Base-by-base conservation (phyloP, 2,797 vertebrate species). In the Diplodus sargus region DNA sequence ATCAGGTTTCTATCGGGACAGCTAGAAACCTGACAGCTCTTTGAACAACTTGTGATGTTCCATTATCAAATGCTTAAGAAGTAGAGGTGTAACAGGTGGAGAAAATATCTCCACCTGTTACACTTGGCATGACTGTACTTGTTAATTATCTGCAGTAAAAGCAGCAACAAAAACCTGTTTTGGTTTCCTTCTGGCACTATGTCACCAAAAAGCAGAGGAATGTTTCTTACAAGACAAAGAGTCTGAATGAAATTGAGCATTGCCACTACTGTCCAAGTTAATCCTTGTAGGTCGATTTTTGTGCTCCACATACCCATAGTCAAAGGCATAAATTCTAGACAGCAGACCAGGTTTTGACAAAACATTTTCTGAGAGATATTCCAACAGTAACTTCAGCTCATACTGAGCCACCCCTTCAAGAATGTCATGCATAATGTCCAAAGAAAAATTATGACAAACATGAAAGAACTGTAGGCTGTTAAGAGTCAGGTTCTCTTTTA, bases 381-480 rank as follows among this genome's bases (percentile, higher is more conserved):
- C 34, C 34, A 39, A 39, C 34, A 9, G 34, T 39, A 39, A 39
- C 34, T 39, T 39, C 34, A 59, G 1, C 51, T 78, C 54, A 59
- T 51, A 75, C 23, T 79, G 74, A 28, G 67, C 81, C 25, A 71
- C 74, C 0, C 66, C 74, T 74, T 79, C 62, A 43, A 83, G 75
- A 66, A 79, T 57, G 20, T 81, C 52, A 22, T 84, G 70, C 68
- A 80, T 82, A 4, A 81, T 76, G 47, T 81, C 82, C 20, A 82
- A 85, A 20, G 81, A 86, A 54, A 78, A 76, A 4, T 39, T 39
- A 39, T 39, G 34, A 39, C 34, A 34, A 49, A 69, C 69, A 71
- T 70, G 51, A 67, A 67, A 69, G 14, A 56, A 67, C 45, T 76
- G 20, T n/a, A 70, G 23, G 17, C 22, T 75, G 47, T 81, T 71